A percentile compares a stretch with the other conserved stretches of the same genome.
Conservation (phyloP, 2,888 invertebrate genomes). For the Drosophila maculinotata region DNA sequence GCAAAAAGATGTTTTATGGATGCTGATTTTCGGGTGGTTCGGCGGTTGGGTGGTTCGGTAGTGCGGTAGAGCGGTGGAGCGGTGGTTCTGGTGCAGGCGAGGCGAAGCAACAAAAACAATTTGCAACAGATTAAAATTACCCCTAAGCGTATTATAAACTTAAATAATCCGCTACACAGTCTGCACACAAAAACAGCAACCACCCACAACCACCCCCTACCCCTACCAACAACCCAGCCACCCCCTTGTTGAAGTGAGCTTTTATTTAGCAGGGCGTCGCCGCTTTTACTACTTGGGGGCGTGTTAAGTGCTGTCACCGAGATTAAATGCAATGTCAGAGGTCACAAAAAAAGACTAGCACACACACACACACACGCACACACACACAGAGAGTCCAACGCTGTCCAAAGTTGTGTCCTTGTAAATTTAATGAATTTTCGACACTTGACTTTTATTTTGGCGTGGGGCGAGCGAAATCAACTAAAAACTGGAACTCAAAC, state of each 20-base stretch:
- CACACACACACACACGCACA: constrained; percentile 25
- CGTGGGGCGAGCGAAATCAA: constrained; percentile 6
- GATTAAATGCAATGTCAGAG: constrained; percentile 82
- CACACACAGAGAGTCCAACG: constrained; percentile 19
- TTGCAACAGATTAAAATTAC: constrained; percentile 85
- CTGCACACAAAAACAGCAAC: constrained; percentile 16
- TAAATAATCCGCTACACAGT: constrained; percentile 73
- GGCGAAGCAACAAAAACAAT: constrained; percentile 79
- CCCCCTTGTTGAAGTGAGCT: constrained; percentile 39
- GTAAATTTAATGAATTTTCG: constrained; percentile 79
- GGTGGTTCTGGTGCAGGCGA: constrained; percentile 16
- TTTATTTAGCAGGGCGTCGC: constrained; percentile 43
- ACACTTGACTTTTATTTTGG: constrained; percentile 49
- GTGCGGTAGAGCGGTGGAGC: not conserved
- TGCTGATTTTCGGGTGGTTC: constrained; percentile 33
- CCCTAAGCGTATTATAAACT: constrained; percentile 83
- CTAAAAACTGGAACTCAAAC: constrained; percentile 14
- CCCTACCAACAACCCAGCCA: not conserved
- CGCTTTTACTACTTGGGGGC: constrained; percentile 68
- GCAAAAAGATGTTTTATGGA: constrained; percentile 60
- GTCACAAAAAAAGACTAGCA: constrained; percentile 57
- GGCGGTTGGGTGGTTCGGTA: not conserved
- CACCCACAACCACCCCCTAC: not conserved
- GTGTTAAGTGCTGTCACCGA: constrained; percentile 82
- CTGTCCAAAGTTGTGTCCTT: constrained; percentile 75